Evolutionary conservation across 2,888 invertebrate species (phyloP).

Genomic region (Drosophila melanosoma): DNA sequence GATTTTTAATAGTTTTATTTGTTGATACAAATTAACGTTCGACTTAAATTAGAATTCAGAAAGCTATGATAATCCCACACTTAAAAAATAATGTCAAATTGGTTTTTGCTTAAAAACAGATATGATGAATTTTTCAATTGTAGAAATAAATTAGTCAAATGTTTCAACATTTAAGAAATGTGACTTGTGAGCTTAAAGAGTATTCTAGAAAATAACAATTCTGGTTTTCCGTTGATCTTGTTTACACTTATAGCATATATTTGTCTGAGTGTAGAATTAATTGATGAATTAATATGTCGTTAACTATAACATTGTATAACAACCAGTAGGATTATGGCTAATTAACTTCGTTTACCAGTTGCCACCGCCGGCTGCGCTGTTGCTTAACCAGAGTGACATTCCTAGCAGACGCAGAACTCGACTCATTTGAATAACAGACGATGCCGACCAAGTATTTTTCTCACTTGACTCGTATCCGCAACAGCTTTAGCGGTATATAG

Average conservation of each 20-base stretch:
- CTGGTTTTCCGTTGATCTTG: neutral
- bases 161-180: neutral
- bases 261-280: constrained; percentile 1
- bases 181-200: neutral
- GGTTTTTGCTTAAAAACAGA: neutral
- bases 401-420: constrained; percentile 37
- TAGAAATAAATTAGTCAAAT: neutral
- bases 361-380: constrained; percentile 23
- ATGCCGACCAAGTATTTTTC: constrained; percentile 45
- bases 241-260: neutral
- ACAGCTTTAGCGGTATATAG: constrained; percentile 72
- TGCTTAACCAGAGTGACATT: constrained; percentile 54
- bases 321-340: constrained; percentile 70
- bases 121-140: neutral
- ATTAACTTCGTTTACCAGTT: constrained; percentile 70
- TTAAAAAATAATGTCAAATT: neutral
- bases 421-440: constrained; percentile 71
- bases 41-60: constrained; percentile 62
- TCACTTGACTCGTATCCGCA: constrained; percentile 52
- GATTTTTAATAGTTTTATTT: constrained; percentile 12
- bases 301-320: constrained; percentile 61
- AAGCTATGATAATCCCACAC: constrained; percentile 29
- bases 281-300: constrained; percentile 59
- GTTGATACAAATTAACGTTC: constrained; percentile 42
- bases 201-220: neutral